Evolutionary conservation across 2,113 vertebrate species (phyloP), one percentile per base, ranked within the genome.

Genomic region (Thymallus thymallus): DNA sequence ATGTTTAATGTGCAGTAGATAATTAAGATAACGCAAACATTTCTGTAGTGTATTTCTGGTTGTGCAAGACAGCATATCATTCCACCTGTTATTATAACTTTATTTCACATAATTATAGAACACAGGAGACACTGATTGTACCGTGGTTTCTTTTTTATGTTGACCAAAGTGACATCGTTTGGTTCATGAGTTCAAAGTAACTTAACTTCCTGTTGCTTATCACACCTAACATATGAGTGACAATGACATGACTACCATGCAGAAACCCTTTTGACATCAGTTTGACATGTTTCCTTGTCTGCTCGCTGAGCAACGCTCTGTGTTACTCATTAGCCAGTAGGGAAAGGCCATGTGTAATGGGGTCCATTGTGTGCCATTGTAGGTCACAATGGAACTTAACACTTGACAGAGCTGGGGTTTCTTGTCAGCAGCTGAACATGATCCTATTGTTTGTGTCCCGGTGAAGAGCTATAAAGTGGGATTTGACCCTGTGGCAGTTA

Each of bases 311-410:
- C 56, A 16, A 16, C n/a, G 3, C n/a, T 35, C 62, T 82, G 82
- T 89, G 82, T 90, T 78, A 91, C 87, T 74, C 41, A 82, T 86
- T 87, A 82, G 81, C 76, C 61, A 46, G 68, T 55, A 62, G 58
- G 81, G 84, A 74, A 77, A 80, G 79, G 69, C 81, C n/a, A 45
- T 79, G 84, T 79, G 85, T 83, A 85, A 78, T 55, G 51, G 83
- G 64, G 83, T 78, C 82, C 84, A 85, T 91, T 93, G 89, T 92
- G 87, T 85, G 77, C 77, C 67, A 77, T 85, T 88, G 85, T 90
- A 88, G 83, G 84, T 91, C 87, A 92, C 89, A 90, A 90, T 91
- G 90, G 91, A 93, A 91, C 89, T 92, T 87, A 92, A 93, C 91
- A 92, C 91, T 92, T 91, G 90, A 89, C 85, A 90, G 90, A 87